Conservation (phyloP, 2,113 vertebrate species). For the Lynx canadensis region DNA sequence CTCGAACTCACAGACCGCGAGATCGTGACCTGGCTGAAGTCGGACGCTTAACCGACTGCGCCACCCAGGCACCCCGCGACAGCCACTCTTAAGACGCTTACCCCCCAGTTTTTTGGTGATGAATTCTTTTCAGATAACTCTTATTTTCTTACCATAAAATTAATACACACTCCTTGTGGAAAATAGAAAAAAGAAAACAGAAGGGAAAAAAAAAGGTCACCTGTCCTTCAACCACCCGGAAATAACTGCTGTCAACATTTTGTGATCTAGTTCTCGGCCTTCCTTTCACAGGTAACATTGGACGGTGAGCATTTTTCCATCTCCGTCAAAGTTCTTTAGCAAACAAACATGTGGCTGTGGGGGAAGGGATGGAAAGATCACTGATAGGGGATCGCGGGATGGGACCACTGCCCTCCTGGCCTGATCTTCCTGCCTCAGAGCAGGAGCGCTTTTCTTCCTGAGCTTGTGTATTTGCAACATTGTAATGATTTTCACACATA, state of each 20-base stretch:
- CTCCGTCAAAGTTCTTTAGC: background rate
- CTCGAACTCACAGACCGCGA: too few relatives aligned
- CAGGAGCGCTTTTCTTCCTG: background rate
- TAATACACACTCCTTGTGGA: background rate
- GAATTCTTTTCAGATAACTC: background rate
- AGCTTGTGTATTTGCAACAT: background rate
- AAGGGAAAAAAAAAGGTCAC: background rate
- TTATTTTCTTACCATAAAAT: slow-evolving; percentile 3
- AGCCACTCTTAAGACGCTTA: background rate
- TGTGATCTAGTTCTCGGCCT: background rate
- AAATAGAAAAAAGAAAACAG: background rate
- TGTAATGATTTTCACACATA: background rate
- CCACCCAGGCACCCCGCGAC: too few relatives aligned
- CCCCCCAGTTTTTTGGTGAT: background rate
- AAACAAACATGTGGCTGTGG: background rate
- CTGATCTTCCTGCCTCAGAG: background rate
- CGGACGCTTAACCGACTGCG: too few relatives aligned
- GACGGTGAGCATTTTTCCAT: background rate
- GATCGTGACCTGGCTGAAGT: too few relatives aligned
- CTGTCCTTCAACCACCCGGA: background rate
- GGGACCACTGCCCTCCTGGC: background rate
- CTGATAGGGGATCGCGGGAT: background rate
- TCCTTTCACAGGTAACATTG: background rate
- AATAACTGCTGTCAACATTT: background rate
- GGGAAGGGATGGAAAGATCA: background rate